These are phyloP conservation scores for Chlorodrepanis virens DNA, from an alignment of 2,113 vertebrate genomes.

Conservation along the genomic window DNA sequence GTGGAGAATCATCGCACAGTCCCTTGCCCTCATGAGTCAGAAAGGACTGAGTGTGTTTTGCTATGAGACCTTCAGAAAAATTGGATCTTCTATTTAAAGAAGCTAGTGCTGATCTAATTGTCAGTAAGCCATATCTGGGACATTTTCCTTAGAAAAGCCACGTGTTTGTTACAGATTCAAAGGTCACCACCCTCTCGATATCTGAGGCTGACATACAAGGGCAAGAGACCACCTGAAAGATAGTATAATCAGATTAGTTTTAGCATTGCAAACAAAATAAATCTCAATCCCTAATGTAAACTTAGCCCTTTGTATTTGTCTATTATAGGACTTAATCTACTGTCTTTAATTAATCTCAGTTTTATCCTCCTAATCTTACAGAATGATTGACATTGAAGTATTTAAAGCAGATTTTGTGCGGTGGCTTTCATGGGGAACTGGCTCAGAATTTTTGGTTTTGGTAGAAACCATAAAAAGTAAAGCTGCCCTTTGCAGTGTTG, in stretches of 20 bases:
- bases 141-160: background rate
- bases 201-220: background rate
- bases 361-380: background rate
- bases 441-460: background rate
- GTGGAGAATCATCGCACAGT: fast-evolving
- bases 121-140: background rate
- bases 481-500: background rate
- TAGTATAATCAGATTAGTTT: background rate
- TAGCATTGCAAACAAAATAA: background rate
- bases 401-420: background rate
- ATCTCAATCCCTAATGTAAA: background rate
- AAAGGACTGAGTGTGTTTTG: background rate
- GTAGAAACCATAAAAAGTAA: too few species aligned
- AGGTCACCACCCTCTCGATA: background rate
- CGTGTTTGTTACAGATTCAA: background rate
- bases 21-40: background rate
- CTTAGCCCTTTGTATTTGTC: background rate
- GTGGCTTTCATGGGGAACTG: background rate
- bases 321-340: background rate
- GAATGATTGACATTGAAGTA: background rate
- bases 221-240: background rate
- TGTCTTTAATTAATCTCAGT: background rate
- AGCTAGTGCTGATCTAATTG: background rate
- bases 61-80: background rate
- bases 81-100: background rate